phyloP scores from a whole-genome alignment of 2,113 vertebrate species.

The Athene cunicularia region DNA sequence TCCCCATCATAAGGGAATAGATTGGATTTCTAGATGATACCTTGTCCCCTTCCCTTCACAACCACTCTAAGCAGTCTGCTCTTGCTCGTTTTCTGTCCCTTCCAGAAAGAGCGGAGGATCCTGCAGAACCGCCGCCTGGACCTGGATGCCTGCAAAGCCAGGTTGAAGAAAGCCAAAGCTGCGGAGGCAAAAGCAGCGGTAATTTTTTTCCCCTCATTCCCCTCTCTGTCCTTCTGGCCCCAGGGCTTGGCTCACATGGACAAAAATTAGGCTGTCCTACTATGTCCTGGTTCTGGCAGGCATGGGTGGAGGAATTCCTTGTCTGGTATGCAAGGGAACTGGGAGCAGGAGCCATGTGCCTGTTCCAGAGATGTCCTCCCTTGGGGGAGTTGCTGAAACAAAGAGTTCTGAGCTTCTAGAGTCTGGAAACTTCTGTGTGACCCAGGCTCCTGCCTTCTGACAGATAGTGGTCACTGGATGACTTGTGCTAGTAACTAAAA shows the following conservation, averaged over 20 bases:
- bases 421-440: neutral
- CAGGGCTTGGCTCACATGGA: neutral
- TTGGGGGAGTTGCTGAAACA: neutral
- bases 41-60: neutral
- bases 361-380: neutral
- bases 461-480: neutral
- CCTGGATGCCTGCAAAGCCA: conserved; percentile 92
- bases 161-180: conserved; percentile 93
- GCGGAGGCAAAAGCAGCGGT: conserved; percentile 95
- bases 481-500: neutral
- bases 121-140: conserved; percentile 94
- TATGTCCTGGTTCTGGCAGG: neutral
- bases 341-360: neutral
- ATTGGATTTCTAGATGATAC: neutral
- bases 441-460: neutral
- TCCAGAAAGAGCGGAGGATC: conserved; percentile 90
- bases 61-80: neutral
- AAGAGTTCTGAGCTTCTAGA: neutral
- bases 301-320: neutral
- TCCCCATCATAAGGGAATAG: neutral
- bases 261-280: neutral
- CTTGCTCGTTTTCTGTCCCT: neutral
- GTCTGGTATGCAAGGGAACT: neutral
- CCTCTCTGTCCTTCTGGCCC: neutral
- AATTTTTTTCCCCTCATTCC: conserved; percentile 40